Percentiles rank a stretch among this genome's conserved stretches.
Evolutionary conservation across 1,140 invertebrate genomes (phyloP).

Genomic region (Brachionus plicatilis): DNA sequence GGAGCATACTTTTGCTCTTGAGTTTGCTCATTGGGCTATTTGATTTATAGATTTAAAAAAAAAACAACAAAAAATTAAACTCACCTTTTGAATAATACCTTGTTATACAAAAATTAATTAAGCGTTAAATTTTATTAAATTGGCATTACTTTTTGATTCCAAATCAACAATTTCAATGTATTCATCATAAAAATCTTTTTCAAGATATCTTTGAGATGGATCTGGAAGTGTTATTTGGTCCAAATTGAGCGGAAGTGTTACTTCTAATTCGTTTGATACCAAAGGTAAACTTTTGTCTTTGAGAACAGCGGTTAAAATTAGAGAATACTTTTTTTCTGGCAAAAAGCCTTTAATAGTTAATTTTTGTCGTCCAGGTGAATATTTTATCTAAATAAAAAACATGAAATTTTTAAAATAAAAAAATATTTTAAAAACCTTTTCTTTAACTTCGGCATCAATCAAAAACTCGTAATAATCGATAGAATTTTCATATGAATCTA

Average conservation of each 20-base stretch:
- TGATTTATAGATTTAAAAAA: neutral
- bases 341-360: conserved; percentile 53
- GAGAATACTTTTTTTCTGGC: conserved; percentile 46
- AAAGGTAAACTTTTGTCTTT: conserved; percentile 42
- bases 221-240: conserved; percentile 47
- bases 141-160: conserved; percentile 45
- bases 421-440: conserved; percentile 46
- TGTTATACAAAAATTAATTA: too few species aligned
- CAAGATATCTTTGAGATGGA: conserved; percentile 44
- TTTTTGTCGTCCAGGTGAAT: conserved; percentile 49
- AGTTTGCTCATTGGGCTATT: neutral
- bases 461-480: conserved; percentile 51
- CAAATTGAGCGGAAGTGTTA: conserved; percentile 49
- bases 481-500: conserved; percentile 45
- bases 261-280: conserved; percentile 53
- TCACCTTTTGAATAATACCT: neutral
- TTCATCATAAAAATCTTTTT: conserved; percentile 52
- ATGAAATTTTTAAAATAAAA: conserved; percentile 43
- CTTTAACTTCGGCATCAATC: conserved; percentile 49
- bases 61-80: neutral
- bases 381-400: conserved; percentile 44
- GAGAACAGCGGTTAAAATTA: conserved; percentile 50
- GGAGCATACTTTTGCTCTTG: neutral
- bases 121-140: too few species aligned
- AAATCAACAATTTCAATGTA: conserved; percentile 51